Percentiles rank a stretch among this genome's conserved stretches.
Evolutionary conservation across 2,888 invertebrate species (phyloP).

Genomic region (Drosophila merina): DNA sequence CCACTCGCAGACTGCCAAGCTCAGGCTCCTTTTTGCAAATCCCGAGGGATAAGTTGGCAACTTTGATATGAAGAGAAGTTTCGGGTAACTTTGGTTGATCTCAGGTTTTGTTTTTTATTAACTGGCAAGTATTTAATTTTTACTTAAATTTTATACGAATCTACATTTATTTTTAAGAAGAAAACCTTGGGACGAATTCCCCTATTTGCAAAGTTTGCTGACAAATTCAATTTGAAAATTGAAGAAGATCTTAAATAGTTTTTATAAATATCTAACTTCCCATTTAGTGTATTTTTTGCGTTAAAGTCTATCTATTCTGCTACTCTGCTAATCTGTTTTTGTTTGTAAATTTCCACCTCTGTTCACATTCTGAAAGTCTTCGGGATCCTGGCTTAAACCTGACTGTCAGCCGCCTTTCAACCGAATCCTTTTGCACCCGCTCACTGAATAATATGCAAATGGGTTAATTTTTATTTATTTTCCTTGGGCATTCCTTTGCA

Average conservation of each 20-base stretch:
- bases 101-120: background rate
- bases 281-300: background rate
- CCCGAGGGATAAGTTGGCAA: conserved; percentile 18
- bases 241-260: too few relatives aligned
- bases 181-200: too few relatives aligned
- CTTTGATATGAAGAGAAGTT: background rate
- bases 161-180: too few relatives aligned
- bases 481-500: conserved; percentile 42
- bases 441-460: conserved; percentile 73
- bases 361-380: conserved; percentile 48
- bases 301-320: background rate
- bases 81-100: too few relatives aligned
- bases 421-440: conserved; percentile 67
- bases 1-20: conserved; percentile 11
- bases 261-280: too few relatives aligned
- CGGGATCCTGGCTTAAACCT: conserved; percentile 33
- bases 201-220: too few relatives aligned
- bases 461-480: conserved; percentile 77
- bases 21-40: conserved; percentile 10
- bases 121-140: too few relatives aligned
- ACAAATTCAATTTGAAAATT: too few relatives aligned
- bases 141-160: too few relatives aligned
- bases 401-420: conserved; percentile 42
- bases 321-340: conserved; percentile 10
- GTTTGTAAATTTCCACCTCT: conserved; percentile 55